Base-by-base conservation (phyloP, 53 echinoderm and acorn worm genomes). In the Luidia sarsii region DNA sequence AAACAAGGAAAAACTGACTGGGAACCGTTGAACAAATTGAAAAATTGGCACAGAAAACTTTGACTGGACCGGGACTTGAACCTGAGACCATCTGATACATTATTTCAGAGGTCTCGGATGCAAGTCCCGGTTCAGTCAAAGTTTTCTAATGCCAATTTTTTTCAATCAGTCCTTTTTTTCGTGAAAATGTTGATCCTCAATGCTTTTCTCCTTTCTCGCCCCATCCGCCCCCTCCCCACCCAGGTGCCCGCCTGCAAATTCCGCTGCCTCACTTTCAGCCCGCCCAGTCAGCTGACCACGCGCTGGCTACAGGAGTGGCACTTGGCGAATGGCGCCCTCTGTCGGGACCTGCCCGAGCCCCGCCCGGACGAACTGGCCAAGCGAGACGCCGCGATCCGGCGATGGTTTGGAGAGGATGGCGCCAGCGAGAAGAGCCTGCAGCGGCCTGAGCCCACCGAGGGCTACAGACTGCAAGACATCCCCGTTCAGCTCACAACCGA, bases 221-320 rank as follows among this genome's bases (percentile, higher is more conserved):
- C 57, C n/a, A 32, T n/a, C n/a, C n/a, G n/a, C n/a, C n/a, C n/a
- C n/a, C 0, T 46, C 16, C 20, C 50, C 16, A 3, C 13, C 0
- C 35, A 91, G 91, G 51, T 87, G 1, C 87, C 91, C 13, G 29
- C 67, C 51, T 91, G 87, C 79, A 70, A 69, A 33, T 87, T 91
- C 38, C 50, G 61, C 11, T 91, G 91, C 79, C 10, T 61, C 37
- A 66, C 60, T 16, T 79, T 87, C 64, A 70, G 79, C 27, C 68
- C 87, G 11, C 41, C 41, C 11, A 57, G 75, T 24, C 75, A 56
- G 36, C 13, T 87, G 18, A 51, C 60, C 34, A 51, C 68, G 15
- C 68, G 55, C 35, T 91, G 87, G 91, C 33, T 68, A 19, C 65
- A 75, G 28, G 86, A 91, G 49, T 87, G 91, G 91, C 49, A 38